Percentiles rank a stretch among this genome's conserved stretches.
Evolutionary conservation across 2,888 invertebrate species (phyloP).

Genomic region (Allolobophora icterica): DNA sequence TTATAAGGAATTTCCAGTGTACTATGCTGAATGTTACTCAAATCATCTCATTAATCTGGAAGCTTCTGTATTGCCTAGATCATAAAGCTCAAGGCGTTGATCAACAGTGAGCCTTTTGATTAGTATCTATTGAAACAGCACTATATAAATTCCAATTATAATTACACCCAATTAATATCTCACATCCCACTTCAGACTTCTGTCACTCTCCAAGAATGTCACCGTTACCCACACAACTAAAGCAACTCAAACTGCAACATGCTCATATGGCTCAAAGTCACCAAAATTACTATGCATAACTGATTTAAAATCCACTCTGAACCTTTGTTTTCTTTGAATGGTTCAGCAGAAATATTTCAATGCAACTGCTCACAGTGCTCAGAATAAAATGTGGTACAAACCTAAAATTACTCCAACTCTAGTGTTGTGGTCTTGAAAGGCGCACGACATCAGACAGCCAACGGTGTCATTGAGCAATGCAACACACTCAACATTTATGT

Average conservation of each 20-base stretch:
- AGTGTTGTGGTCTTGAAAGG: conserved; percentile 92
- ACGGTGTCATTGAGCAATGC: conserved; percentile 96
- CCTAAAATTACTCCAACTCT: conserved; percentile 93
- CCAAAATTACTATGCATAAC: neutral
- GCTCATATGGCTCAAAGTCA: neutral
- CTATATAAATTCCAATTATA: no score
- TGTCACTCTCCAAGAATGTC: neutral
- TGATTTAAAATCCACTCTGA: neutral
- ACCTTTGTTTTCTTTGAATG: neutral
- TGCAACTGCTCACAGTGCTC: conserved; percentile 17
- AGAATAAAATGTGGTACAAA: conserved; percentile 68
- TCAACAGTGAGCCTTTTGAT: no score
- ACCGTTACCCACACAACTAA: neutral
- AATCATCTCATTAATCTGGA: no score
- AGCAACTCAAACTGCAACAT: neutral
- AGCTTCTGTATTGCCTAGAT: no score
- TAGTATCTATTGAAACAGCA: no score
- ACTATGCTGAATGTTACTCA: no score
- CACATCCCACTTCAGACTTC: neutral
- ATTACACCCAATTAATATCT: neutral
- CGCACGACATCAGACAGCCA: conserved; percentile 96
- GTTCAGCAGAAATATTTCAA: neutral
- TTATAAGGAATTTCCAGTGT: no score
- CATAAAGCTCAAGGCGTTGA: no score
- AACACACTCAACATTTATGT: conserved; percentile 88